Evolutionary conservation across 2,113 vertebrate species (phyloP).

Genomic region (Tamias sibiricus): DNA sequence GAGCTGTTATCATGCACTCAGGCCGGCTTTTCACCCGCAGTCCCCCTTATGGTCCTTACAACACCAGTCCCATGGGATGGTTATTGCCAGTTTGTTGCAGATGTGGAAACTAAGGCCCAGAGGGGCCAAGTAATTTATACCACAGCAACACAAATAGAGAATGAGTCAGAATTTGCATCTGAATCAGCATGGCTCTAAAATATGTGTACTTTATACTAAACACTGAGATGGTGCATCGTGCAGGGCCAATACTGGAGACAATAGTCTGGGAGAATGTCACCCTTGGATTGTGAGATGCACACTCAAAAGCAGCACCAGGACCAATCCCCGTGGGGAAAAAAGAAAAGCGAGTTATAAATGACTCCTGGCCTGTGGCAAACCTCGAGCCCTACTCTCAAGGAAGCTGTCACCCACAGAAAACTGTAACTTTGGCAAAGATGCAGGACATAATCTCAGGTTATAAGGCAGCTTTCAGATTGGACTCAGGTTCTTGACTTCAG

Average conservation of each 20-base stretch:
- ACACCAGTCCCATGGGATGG: too few species aligned
- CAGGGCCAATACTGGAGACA: background rate
- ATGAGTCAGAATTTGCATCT: background rate
- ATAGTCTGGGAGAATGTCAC: accelerated
- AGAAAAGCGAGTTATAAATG: background rate
- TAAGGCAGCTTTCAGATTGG: background rate
- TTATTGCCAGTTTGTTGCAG: background rate
- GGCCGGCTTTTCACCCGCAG: background rate
- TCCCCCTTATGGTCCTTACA: background rate
- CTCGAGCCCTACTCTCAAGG: background rate
- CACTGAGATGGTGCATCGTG: too few species aligned
- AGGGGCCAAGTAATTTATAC: background rate
- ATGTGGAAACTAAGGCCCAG: background rate
- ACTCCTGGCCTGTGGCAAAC: accelerated
- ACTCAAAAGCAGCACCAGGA: background rate
- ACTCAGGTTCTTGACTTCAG: background rate
- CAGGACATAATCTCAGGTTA: too few species aligned
- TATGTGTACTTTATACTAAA: background rate
- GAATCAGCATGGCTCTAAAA: background rate
- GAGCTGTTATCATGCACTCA: too few species aligned
- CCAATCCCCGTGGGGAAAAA: background rate
- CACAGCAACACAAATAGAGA: background rate
- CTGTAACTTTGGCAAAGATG: background rate
- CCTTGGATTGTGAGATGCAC: background rate
- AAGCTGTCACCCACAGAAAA: background rate